A percentile compares a stretch with the other conserved stretches of the same genome.
phyloP scores from a whole-genome alignment of 2,888 invertebrate species.

The Caenorhabditis sp. region DNA sequence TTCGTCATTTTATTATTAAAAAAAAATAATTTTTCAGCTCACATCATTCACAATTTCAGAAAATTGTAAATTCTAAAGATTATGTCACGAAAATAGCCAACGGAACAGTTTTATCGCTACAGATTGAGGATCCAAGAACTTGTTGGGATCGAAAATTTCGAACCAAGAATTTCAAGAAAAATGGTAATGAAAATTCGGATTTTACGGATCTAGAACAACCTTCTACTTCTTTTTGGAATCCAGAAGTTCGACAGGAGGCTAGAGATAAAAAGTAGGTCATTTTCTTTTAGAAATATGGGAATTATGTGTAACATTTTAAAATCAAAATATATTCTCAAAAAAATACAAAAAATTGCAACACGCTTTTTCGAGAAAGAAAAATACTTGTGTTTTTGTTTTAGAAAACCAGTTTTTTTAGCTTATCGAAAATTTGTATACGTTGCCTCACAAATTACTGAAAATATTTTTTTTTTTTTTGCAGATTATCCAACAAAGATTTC shows the following conservation, averaged over 20 bases:
- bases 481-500: conserved; percentile 20
- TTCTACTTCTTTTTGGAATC: conserved; percentile 17
- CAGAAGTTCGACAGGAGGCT: conserved; percentile 11
- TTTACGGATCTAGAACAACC: neutral
- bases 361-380: no score
- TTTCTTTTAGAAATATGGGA: neutral
- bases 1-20: neutral
- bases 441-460: no score
- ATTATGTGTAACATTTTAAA: neutral
- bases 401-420: no score
- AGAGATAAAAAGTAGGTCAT: conserved; percentile 9
- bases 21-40: conserved; percentile 6
- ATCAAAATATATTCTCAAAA: neutral
- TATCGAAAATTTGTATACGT: no score
- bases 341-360: no score
- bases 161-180: neutral
- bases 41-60: conserved; percentile 11
- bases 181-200: neutral
- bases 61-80: neutral
- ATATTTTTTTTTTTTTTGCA: conserved; percentile 6
- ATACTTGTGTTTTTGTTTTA: no score
- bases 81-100: conserved; percentile 12
- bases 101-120: conserved; percentile 48
- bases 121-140: conserved; percentile 59
- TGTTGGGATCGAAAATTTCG: conserved; percentile 20